Evolutionary conservation across 2,888 invertebrate genomes (phyloP).

Genomic region (Netelia inedita): DNA sequence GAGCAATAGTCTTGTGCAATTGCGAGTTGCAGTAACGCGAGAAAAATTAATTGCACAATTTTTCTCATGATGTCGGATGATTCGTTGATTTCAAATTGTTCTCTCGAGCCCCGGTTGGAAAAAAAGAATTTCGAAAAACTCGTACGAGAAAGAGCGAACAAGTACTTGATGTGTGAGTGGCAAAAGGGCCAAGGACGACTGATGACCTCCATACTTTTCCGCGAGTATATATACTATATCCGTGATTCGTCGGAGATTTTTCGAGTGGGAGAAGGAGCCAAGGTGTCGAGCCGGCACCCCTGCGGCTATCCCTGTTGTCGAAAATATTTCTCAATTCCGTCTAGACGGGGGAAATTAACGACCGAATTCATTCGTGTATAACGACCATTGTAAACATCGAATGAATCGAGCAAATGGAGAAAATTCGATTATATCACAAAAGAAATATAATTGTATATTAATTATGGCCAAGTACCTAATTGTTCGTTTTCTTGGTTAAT

Average conservation of each 20-base stretch:
- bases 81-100: not conserved
- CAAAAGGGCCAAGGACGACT: constrained; percentile 17
- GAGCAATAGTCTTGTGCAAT: constrained; percentile 68
- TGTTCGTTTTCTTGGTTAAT: not conserved
- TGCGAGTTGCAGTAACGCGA: constrained; percentile 28
- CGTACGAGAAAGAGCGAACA: not conserved
- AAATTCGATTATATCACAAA: not conserved
- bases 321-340: no score
- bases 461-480: not conserved
- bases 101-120: not conserved
- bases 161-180: not conserved
- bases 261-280: not conserved
- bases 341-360: no score
- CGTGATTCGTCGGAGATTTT: no score
- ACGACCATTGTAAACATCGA: no score
- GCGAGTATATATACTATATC: constrained; percentile 29
- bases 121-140: not conserved
- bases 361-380: no score
- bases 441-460: not conserved
- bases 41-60: not conserved
- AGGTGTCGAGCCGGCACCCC: not conserved
- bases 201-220: constrained; percentile 10
- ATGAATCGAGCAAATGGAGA: no score
- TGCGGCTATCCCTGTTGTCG: no score
- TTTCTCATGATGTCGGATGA: not conserved